Conservation (phyloP, 2,888 invertebrate species). For the Galerucella pusilla region DNA sequence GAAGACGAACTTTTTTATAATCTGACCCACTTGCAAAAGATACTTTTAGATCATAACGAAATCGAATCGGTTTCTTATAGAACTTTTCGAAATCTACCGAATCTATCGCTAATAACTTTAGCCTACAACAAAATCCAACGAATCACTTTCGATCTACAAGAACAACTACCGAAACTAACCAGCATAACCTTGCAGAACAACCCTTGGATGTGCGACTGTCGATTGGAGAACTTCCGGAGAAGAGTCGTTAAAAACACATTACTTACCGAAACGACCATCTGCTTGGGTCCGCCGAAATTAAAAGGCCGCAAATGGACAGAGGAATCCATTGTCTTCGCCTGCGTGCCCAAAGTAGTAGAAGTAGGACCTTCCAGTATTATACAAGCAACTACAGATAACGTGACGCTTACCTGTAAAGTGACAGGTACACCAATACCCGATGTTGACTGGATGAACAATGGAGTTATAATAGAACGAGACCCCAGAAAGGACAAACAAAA, state of each 20-base stretch:
- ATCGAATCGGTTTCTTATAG: slow-evolving; percentile 76
- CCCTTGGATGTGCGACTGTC: slow-evolving; percentile 91
- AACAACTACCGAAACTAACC: slow-evolving; percentile 73
- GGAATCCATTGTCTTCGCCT: slow-evolving; percentile 82
- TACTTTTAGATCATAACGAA: slow-evolving; percentile 81
- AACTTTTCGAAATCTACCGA: slow-evolving; percentile 67
- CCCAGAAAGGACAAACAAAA: slow-evolving; percentile 65
- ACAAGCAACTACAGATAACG: slow-evolving; percentile 72
- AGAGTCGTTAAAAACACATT: slow-evolving; percentile 80
- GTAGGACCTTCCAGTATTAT: slow-evolving; percentile 54
- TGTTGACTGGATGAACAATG: slow-evolving; percentile 79
- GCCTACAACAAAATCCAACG: slow-evolving; percentile 79
- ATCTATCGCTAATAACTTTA: slow-evolving; percentile 75
- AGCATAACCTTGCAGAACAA: slow-evolving; percentile 83
- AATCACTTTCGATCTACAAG: slow-evolving; percentile 73
- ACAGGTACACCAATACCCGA: slow-evolving; percentile 79
- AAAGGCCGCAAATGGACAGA: slow-evolving; percentile 80
- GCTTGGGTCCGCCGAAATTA: slow-evolving; percentile 76
- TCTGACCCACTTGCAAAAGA: slow-evolving; percentile 77
- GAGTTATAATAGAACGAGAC: slow-evolving; percentile 70
- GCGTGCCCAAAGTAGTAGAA: slow-evolving; percentile 79
- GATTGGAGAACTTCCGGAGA: slow-evolving; percentile 81
- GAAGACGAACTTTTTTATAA: slow-evolving; percentile 82
- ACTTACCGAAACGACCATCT: slow-evolving; percentile 80
- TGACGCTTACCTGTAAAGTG: slow-evolving; percentile 80